Conservation (phyloP, 2,797 vertebrate genomes). For the Geotrypetes seraphini region DNA sequence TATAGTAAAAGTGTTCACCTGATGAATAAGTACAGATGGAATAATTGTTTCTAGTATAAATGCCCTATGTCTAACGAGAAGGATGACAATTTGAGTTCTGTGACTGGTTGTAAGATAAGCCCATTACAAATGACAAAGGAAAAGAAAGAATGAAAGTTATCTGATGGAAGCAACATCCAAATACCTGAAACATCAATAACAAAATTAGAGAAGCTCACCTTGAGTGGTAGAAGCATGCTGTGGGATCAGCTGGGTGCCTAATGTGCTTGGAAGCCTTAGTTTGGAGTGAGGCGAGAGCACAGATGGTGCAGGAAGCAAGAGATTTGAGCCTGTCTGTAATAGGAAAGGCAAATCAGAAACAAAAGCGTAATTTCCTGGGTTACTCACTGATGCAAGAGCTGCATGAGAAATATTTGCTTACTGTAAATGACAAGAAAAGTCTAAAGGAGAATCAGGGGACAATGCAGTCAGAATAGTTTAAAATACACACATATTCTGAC, state of each 20-base stretch:
- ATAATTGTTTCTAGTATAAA: too few species aligned
- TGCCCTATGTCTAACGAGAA: too few species aligned
- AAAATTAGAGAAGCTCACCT: conserved; percentile 47
- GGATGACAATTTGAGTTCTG: too few species aligned
- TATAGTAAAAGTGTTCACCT: too few species aligned
- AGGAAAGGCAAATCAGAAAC: conserved; percentile 54
- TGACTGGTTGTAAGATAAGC: too few species aligned
- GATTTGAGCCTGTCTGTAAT: conserved; percentile 64
- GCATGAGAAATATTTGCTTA: conserved; percentile 29
- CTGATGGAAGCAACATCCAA: background rate
- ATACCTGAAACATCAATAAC: conserved; percentile 5
- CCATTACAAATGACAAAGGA: too few species aligned
- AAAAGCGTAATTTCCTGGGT: conserved; percentile 45
- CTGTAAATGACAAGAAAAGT: conserved; percentile 2
- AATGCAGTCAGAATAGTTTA: too few species aligned
- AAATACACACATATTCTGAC: too few species aligned
- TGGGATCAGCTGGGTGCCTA: conserved; percentile 50
- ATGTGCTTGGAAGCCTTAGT: conserved; percentile 48
- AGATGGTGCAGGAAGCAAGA: conserved; percentile 61
- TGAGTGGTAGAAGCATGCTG: conserved; percentile 44
- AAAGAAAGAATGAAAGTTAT: too few species aligned
- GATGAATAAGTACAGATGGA: too few species aligned
- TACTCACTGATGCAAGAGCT: conserved; percentile 38
- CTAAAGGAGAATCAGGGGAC: background rate
- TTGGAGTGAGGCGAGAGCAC: conserved; percentile 66